phyloP scores from a whole-genome alignment of 2,797 vertebrate species.

The Gila robusta region DNA sequence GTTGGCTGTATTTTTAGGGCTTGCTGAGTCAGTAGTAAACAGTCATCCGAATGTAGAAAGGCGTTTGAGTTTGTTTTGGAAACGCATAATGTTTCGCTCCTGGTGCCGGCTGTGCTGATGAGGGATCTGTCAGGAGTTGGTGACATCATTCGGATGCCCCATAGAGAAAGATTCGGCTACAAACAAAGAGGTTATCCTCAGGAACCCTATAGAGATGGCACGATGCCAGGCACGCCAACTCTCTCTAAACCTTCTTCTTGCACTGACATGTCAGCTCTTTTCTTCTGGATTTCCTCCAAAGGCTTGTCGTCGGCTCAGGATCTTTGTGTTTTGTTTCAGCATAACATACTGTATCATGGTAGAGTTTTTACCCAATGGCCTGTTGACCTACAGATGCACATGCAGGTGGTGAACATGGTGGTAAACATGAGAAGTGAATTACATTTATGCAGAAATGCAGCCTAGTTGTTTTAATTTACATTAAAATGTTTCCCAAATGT shows the following conservation, averaged over 20 bases:
- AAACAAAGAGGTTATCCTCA: constrained; percentile 55
- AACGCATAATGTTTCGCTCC: constrained; percentile 37
- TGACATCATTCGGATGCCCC: constrained; percentile 61
- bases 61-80: background rate
- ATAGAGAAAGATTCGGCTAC: constrained; percentile 34
- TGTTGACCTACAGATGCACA: constrained; percentile 11
- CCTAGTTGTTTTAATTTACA: background rate
- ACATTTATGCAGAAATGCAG: background rate
- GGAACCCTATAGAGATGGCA: constrained; percentile 47
- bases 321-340: constrained; percentile 14
- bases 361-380: constrained; percentile 16
- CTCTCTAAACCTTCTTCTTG: constrained; percentile 29
- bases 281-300: constrained; percentile 24
- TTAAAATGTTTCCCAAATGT: background rate
- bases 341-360: constrained; percentile 3
- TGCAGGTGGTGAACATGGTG: background rate
- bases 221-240: constrained; percentile 38
- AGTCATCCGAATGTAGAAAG: constrained; percentile 37
- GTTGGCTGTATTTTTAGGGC: constrained; percentile 19
- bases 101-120: constrained; percentile 26
- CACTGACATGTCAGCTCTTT: constrained; percentile 45
- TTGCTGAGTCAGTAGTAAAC: constrained; percentile 47
- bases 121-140: constrained; percentile 37
- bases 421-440: background rate
- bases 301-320: background rate